Base-by-base conservation (phyloP, 2,113 vertebrate genomes). In the Forbesichthys agassizii region DNA sequence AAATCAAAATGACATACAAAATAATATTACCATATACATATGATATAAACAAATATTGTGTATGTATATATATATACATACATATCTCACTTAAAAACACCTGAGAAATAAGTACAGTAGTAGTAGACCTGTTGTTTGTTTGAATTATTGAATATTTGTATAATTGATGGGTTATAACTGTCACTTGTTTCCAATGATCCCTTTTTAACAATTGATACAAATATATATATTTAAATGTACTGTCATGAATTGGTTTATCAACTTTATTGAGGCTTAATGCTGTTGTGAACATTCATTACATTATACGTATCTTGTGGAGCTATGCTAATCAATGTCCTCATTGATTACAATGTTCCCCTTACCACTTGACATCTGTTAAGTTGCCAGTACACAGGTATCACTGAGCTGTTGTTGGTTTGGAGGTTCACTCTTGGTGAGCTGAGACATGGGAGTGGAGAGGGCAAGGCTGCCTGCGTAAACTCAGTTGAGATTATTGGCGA, bases 401-500 rank as follows among this genome's bases (percentile, higher is more conserved):
- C 27, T 18, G n/a, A 56, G n/a, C 10, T 20, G 20, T 56, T 18
- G n/a, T 7, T 20, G 18, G 33, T 10, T 63, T 18, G 1, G 14
- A 13, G 46, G 11, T 12, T 5, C 10, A 59, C 2, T 12, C 33
- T 11, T 9, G 64, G 61, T 58, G n/a, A 11, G 36, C 48, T 33
- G 48, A 60, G 58, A 60, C 3, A 13, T 18, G 55, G 51, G 11
- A 52, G 16, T 33, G 16, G 58, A 47, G n/a, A 58, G 52, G 66
- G 33, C 7, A 14, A 51, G 20, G 9, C 48, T 68, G 66, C 53
- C 9, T 9, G 14, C 55, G 46, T 60, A 27, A n/a, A 11, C 69
- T 78, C 54, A 49, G 9, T 33, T 63, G 77, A 73, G 58, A 57
- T 68, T 74, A 53, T 68, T 68, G 64, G 58, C 18, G 51, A 33